Percentiles rank a stretch among this genome's conserved stretches.
Conservation (phyloP, 1,140 invertebrate genomes). For the Liolophura sinensis region DNA sequence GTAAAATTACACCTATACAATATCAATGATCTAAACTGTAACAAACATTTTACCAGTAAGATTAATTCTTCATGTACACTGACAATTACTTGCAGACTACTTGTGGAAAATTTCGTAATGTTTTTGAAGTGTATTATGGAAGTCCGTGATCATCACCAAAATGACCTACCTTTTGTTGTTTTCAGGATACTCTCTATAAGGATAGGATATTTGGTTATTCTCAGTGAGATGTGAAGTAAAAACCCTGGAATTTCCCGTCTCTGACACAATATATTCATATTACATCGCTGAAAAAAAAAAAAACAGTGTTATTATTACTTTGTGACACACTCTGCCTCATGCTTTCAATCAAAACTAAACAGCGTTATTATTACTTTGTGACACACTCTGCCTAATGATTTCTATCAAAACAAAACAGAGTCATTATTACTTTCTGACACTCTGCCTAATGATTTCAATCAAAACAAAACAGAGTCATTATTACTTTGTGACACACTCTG, state of each 20-base stretch:
- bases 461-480: slow-evolving; percentile 9
- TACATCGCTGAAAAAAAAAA: slow-evolving; percentile 68
- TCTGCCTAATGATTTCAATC: no score
- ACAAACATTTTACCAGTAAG: no score
- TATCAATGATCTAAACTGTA: no score
- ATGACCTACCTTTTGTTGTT: slow-evolving; percentile 75
- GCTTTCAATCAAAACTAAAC: slow-evolving; percentile 6
- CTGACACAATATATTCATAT: slow-evolving; percentile 80
- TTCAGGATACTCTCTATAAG: slow-evolving; percentile 91
- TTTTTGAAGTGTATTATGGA: no score
- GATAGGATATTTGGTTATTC: slow-evolving; percentile 92
- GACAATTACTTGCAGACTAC: no score
- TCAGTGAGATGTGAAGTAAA: slow-evolving; percentile 89
- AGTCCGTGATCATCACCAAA: background rate
- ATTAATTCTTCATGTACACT: no score
- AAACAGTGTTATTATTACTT: slow-evolving; percentile 9
- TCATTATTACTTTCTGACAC: no score
- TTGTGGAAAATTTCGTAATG: no score
- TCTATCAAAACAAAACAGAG: no score
- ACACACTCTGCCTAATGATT: no score
- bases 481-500: slow-evolving; percentile 2
- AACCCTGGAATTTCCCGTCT: slow-evolving; percentile 95
- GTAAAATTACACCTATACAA: no score
- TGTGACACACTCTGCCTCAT: background rate
- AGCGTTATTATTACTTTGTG: no score